Evolutionary conservation across 2,888 invertebrate species (phyloP).

Genomic region (Gerris lacustris): DNA sequence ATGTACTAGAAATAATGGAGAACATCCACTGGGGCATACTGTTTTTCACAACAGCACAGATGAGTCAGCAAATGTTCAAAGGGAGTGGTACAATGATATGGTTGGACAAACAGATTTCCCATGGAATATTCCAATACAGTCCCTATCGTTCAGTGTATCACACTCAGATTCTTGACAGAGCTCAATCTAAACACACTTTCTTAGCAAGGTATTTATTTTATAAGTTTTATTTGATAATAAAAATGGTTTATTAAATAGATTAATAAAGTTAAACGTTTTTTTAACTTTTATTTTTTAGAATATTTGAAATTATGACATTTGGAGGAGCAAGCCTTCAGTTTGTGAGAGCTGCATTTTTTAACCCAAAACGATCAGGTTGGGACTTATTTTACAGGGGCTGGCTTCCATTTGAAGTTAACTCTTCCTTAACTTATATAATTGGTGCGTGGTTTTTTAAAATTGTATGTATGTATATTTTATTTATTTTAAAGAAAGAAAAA

Average conservation of each 20-base stretch:
- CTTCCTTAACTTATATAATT: background rate
- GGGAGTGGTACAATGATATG: background rate
- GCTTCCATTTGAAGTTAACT: background rate
- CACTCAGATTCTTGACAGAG: background rate
- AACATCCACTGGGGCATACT: background rate
- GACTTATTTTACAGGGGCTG: background rate
- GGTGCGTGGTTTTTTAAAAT: background rate
- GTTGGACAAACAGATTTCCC: background rate
- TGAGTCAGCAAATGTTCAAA: background rate
- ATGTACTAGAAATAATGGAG: background rate
- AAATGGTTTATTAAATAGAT: no score
- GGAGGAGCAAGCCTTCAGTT: background rate
- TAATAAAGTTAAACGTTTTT: no score
- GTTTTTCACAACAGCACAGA: background rate
- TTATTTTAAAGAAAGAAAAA: no score
- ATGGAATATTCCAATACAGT: background rate
- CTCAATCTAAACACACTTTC: background rate
- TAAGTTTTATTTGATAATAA: no score
- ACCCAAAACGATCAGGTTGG: background rate
- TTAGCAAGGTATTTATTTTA: no score
- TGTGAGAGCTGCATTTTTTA: background rate
- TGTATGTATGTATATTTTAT: background rate
- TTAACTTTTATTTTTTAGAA: background rate
- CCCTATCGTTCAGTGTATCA: background rate
- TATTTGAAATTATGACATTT: background rate